Conservation (phyloP, 1,140 invertebrate species). For the Drosophila rufa region DNA sequence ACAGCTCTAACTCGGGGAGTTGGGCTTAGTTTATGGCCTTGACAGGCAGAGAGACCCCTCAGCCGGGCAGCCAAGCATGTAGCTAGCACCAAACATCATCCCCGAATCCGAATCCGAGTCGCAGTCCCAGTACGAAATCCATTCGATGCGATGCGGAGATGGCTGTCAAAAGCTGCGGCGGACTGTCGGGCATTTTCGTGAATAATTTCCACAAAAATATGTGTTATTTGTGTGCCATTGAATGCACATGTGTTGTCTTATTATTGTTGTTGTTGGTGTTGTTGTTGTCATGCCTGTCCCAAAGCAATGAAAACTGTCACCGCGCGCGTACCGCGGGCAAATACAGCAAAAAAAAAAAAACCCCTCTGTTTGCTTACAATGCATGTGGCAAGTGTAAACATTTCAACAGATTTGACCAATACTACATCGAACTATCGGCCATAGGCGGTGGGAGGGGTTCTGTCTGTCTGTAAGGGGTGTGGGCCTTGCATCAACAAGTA, state of each 20-base stretch:
- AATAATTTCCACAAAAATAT: slow-evolving; percentile 49
- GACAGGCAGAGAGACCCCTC: slow-evolving; percentile 28
- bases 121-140: slow-evolving; percentile 18
- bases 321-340: slow-evolving; percentile 24
- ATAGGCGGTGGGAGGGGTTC: slow-evolving; percentile 6
- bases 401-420: slow-evolving; percentile 54
- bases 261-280: not conserved
- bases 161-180: slow-evolving; percentile 57
- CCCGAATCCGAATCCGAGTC: slow-evolving; percentile 10
- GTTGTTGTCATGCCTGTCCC: slow-evolving; percentile 8
- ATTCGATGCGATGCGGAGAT: slow-evolving; percentile 30
- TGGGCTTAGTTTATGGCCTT: slow-evolving; percentile 65
- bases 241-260: slow-evolving; percentile 19
- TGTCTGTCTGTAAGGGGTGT: slow-evolving; percentile 8
- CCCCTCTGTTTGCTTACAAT: slow-evolving; percentile 12
- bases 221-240: slow-evolving; percentile 19
- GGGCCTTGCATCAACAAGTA: slow-evolving; percentile 39
- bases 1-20: slow-evolving; percentile 16
- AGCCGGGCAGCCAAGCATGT: slow-evolving; percentile 43
- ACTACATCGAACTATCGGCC: slow-evolving; percentile 3
- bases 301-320: slow-evolving; percentile 53
- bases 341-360: not conserved
- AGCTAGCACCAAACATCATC: slow-evolving; percentile 23
- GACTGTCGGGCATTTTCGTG: slow-evolving; percentile 61
- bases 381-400: slow-evolving; percentile 50